Evolutionary conservation across 2,888 invertebrate species (phyloP), one percentile per base, ranked within the genome.

Genomic region (Lithosia quadra): DNA sequence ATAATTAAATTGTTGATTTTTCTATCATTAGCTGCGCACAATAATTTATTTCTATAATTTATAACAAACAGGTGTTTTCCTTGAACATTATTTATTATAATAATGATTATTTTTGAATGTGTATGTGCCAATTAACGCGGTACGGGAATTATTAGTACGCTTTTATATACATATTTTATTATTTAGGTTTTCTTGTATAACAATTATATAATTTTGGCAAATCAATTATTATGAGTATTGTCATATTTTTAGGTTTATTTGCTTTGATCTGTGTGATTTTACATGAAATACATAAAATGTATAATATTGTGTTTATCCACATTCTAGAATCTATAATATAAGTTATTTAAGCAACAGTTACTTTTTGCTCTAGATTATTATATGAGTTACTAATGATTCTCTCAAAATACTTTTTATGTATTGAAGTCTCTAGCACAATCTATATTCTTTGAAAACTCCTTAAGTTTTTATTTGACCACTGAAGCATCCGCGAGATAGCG

Each of bases 401-500:
- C 15, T 39, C 8, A n/a, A 8, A 21, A 67, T 36, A 34, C 24
- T 36, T 61, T 22, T 1, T 43, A 61, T 15, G 15, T 56, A 24
- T 65, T 33, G 60, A 63, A 72, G 68, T 79, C 86, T 86, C 88
- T 63, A 80, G 61, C 11, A 0, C 36, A 43, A 11, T 81, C 66
- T 11, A 24, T 91, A 84, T 84, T 91, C 92, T 76, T 86, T 87
- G 89, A 91, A 85, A 93, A 92, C 93, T 94, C 91, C 89, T 92
- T 90, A 93, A 94, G 94, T 94, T 95, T 94, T 94, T 94, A 94
- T 95, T 94, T 94, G 95, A 94, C 95, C 95, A 93, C 94, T 95
- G 95, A 94, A 95, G 95, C 95, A 93, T 95, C 93, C 92, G 90
- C 90, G 85, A 94, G 95, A 95, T 95, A 95, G 92, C 95, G 91